Evolutionary conservation across 2,888 invertebrate species (phyloP).

Genomic region (Carpatolechia fugitivella): DNA sequence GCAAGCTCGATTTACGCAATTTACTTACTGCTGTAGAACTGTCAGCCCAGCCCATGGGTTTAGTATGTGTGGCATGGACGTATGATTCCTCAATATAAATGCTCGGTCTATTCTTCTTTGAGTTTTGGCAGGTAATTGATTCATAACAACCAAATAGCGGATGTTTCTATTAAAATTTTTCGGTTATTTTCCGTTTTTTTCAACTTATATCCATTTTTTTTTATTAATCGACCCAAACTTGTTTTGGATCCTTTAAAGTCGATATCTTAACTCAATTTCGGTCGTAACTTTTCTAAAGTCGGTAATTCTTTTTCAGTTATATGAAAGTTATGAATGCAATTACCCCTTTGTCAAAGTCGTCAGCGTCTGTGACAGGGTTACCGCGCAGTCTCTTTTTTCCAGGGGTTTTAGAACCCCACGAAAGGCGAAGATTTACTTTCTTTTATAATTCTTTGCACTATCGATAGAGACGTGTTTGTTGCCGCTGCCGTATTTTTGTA

Average conservation of each 20-base stretch:
- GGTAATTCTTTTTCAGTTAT: constrained; percentile 19
- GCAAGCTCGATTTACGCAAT: too few species aligned
- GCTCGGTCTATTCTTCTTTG: constrained; percentile 19
- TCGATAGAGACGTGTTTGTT: background rate
- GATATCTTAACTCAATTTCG: constrained; percentile 17
- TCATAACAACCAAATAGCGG: constrained; percentile 16
- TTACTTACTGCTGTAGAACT: too few species aligned
- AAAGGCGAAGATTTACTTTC: background rate
- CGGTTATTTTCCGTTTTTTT: constrained; percentile 26
- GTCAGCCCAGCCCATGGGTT: constrained; percentile 9
- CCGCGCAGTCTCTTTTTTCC: background rate
- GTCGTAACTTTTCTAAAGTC: constrained; percentile 26
- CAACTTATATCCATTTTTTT: constrained; percentile 20
- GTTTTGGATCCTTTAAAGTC: constrained; percentile 26
- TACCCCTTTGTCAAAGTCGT: constrained; percentile 33
- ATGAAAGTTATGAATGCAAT: constrained; percentile 35
- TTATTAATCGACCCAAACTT: constrained; percentile 18
- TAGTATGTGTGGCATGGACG: constrained; percentile 18
- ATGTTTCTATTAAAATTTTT: constrained; percentile 19
- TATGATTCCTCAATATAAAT: constrained; percentile 23
- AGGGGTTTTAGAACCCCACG: background rate
- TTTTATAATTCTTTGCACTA: constrained; percentile 1
- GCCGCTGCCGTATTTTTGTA: background rate
- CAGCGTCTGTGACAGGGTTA: constrained; percentile 29
- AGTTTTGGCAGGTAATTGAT: constrained; percentile 19